Evolutionary conservation across 2,113 vertebrate species (phyloP).

Genomic region (Gnathonemus longibarbis): DNA sequence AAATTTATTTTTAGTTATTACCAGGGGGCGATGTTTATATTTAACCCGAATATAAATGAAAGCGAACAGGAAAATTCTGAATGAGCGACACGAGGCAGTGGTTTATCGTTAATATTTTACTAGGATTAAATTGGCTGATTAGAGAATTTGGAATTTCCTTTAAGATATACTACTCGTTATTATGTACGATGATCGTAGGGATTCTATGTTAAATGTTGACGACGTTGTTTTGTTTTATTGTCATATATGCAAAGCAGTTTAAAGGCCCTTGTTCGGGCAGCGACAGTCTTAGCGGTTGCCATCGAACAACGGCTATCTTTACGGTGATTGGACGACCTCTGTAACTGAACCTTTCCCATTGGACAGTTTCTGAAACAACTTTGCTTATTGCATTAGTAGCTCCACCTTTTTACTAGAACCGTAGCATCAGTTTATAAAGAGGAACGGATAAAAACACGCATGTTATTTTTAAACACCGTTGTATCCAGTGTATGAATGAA

Average conservation of each 20-base stretch:
- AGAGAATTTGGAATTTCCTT: neutral
- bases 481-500: conserved; percentile 23
- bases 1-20: neutral
- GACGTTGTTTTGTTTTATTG: neutral
- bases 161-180: neutral
- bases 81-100: neutral
- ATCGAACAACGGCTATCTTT: conserved; percentile 26
- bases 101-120: neutral
- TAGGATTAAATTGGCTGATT: neutral
- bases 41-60: neutral
- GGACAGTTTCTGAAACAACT: conserved; percentile 41
- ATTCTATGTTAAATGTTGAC: neutral
- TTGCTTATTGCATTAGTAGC: conserved; percentile 45
- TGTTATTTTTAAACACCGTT: conserved; percentile 26
- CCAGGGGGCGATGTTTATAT: neutral
- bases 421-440: conserved; percentile 46
- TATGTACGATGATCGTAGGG: neutral
- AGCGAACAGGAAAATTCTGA: neutral
- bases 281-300: conserved; percentile 36
- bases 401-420: conserved; percentile 39
- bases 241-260: conserved; percentile 25
- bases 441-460: conserved; percentile 30
- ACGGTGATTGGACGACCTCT: conserved; percentile 45
- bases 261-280: conserved; percentile 23
- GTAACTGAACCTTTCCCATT: conserved; percentile 39